Evolutionary conservation across 2,113 vertebrate species (phyloP), one percentile per base, ranked within the genome.

Genomic region (Psettodes erumei): DNA sequence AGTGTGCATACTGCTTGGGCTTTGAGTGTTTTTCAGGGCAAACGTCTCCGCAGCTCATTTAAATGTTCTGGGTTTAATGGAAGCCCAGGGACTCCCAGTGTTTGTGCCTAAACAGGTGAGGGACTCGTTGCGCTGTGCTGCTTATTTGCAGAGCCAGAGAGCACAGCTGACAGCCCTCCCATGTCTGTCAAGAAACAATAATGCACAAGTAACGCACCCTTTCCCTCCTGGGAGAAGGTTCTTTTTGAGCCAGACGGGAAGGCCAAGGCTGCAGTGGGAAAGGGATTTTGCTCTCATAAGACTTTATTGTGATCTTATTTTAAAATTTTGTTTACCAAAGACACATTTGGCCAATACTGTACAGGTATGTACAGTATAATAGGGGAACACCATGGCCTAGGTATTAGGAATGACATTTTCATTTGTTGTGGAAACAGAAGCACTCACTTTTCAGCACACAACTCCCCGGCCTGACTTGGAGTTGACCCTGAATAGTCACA

Each of bases 401-500:
- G n/a, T n/a, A n/a, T n/a, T n/a, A n/a, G n/a, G n/a, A 74, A 54
- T 81, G 77, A 73, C 68, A 72, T 63, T 81, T 77, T 79, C 43
- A 60, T 85, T 77, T 70, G 74, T 76, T 76, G 81, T 73, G 81
- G 81, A 71, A 81, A 81, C 70, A 63, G 58, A 79, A 43, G 42
- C 56, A 3, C 38, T 76, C 55, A 27, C 71, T 75, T 88, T 73
- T 89, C 84, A 83, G 45, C 59, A 40, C 59, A 54, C 60, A 47
- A 23, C 42, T 76, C 66, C 43, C 15, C 21, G 75, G 15, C 38
- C 54, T 71, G 80, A 61, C 82, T 89, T 35, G 53, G 43, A 67
- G 45, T 61, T 70, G 62, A 82, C 82, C 77, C 71, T 62, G 76
- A 87, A 89, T 85, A 86, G 87, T 81, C 68, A 69, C 71, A 75